Percentiles rank a stretch among this genome's conserved stretches.
These are phyloP conservation scores for Caenorhabditis sulstoni DNA, from an alignment of 2,888 invertebrate genomes.

Conservation along the genomic window DNA sequence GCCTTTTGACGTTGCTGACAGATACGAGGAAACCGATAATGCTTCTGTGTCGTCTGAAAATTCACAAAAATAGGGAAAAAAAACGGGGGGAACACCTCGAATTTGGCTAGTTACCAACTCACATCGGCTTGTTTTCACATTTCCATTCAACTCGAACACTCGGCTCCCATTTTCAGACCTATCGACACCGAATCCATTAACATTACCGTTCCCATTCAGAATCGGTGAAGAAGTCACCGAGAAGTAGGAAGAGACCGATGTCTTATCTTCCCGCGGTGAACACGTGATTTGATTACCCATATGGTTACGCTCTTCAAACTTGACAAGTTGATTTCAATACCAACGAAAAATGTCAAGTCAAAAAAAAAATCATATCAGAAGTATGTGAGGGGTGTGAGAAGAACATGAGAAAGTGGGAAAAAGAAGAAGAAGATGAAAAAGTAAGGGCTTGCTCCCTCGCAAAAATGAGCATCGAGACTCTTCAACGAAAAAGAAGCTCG, in stretches of 20 bases:
- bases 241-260: conserved; percentile 59
- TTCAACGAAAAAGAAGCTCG: conserved; percentile 15
- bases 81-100: too few species aligned
- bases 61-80: neutral
- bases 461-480: conserved; percentile 8
- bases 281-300: conserved; percentile 59
- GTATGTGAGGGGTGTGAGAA: conserved; percentile 21
- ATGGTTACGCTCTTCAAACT: neutral
- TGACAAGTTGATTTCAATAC: too few species aligned
- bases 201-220: too few species aligned
- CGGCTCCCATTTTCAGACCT: conserved; percentile 34
- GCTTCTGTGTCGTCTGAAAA: conserved; percentile 69
- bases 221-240: conserved; percentile 38
- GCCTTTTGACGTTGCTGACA: conserved; percentile 78
- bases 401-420: conserved; percentile 17
- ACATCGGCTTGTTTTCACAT: neutral
- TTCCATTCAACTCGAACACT: neutral
- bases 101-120: neutral
- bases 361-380: conserved; percentile 28
- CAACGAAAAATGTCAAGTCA: conserved; percentile 13
- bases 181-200: conserved; percentile 9
- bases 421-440: conserved; percentile 26
- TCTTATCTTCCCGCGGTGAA: conserved; percentile 42
- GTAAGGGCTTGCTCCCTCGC: neutral
- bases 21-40: conserved; percentile 75